A percentile compares a stretch with the other conserved stretches of the same genome.
Conservation (phyloP, 2,888 invertebrate genomes). For the Plagiodera versicolora region DNA sequence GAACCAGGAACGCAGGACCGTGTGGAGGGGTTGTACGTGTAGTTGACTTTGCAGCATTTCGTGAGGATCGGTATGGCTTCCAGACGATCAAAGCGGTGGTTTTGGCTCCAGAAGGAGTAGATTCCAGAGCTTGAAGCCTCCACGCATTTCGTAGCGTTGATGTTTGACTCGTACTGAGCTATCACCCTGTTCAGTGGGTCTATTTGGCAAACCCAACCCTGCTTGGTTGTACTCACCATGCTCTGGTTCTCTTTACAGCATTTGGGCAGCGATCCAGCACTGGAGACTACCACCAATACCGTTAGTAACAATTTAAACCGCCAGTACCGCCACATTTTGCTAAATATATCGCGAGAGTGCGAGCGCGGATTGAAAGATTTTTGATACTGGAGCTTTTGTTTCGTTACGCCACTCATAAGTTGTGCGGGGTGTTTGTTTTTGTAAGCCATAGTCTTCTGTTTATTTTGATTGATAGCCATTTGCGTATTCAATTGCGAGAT, state of each 20-base stretch:
- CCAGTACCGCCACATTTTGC: conserved; percentile 2
- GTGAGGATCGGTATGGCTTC: conserved; percentile 25
- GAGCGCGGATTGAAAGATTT: conserved; percentile 1
- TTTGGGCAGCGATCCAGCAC: not conserved
- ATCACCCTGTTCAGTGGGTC: not conserved
- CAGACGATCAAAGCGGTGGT: not conserved
- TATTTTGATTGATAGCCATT: conserved; percentile 20
- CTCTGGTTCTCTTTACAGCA: not conserved
- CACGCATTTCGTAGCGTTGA: conserved; percentile 13
- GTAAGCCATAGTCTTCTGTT: conserved; percentile 16
- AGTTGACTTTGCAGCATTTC: conserved; percentile 41
- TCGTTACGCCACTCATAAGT: conserved; percentile 16
- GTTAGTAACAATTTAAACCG: too few species aligned
- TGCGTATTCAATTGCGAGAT: conserved; percentile 4
- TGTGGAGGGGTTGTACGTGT: conserved; percentile 30
- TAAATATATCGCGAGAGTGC: conserved; percentile 5
- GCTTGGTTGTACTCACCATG: not conserved
- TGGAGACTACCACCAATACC: too few species aligned
- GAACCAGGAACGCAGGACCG: conserved; percentile 33
- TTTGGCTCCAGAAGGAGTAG: conserved; percentile 4
- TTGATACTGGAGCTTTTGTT: conserved; percentile 2
- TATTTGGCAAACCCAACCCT: not conserved
- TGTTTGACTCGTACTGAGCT: not conserved
- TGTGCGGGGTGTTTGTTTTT: conserved; percentile 16
- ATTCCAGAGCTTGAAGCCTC: conserved; percentile 19